Conservation (phyloP, 2,797 vertebrate species). For the Sylvia borin region DNA sequence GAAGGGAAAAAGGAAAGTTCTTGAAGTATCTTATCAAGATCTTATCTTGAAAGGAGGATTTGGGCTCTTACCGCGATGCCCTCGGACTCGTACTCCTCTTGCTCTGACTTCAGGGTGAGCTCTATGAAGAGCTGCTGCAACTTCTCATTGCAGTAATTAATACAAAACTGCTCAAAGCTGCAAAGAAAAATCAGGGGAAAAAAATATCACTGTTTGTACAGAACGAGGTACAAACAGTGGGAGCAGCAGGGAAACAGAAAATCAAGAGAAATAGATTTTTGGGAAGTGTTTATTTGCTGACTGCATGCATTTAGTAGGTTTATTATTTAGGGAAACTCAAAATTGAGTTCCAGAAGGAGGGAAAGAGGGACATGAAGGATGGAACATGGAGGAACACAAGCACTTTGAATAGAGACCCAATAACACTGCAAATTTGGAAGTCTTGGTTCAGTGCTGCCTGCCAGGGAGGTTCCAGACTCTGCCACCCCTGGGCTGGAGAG, state of each 20-base stretch:
- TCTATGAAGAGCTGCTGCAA: constrained; percentile 98
- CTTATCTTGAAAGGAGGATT: background rate
- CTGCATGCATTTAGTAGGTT: background rate
- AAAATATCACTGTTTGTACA: background rate
- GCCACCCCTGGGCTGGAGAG: background rate
- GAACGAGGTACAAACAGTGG: background rate
- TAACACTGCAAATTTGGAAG: background rate
- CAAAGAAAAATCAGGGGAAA: background rate
- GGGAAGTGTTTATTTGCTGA: background rate
- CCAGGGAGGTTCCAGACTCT: background rate
- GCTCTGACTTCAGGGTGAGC: constrained; percentile 94
- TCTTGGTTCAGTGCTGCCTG: background rate
- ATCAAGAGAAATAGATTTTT: background rate
- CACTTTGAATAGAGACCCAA: background rate
- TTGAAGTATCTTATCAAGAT: background rate
- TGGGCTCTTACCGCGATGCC: constrained; percentile 89
- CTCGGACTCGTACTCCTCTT: constrained; percentile 96
- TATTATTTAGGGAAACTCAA: background rate
- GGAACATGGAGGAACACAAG: background rate
- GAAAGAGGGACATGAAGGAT: background rate
- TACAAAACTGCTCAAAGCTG: constrained; percentile 98
- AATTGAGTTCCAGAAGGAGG: background rate
- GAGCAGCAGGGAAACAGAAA: background rate
- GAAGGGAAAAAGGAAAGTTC: background rate
- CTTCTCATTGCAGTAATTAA: constrained; percentile 98